phyloP scores from a whole-genome alignment of 1,140 invertebrate genomes.

The Pogonus chalceus region DNA sequence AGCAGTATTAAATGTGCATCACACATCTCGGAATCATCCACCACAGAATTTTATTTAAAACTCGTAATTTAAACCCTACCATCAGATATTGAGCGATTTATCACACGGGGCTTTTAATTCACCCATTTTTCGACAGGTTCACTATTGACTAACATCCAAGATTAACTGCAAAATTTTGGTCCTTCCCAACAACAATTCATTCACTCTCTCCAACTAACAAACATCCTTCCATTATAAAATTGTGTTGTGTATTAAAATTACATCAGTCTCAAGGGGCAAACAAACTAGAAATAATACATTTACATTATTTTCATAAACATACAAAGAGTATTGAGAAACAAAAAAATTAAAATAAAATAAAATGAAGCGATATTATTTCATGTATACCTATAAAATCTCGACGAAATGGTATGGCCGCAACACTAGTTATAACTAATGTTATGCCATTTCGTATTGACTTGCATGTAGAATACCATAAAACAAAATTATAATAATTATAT shows the following conservation, averaged over 20 bases:
- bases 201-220: conserved; percentile 11
- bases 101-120: conserved; percentile 29
- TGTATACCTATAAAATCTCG: conserved; percentile 12
- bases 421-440: conserved; percentile 7
- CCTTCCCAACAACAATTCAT: conserved; percentile 5
- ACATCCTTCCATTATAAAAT: conserved; percentile 25
- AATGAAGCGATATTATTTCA: conserved; percentile 23
- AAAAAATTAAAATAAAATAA: conserved; percentile 8
- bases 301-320: conserved; percentile 13
- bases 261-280: conserved; percentile 35
- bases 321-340: conserved; percentile 27
- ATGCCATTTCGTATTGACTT: background rate
- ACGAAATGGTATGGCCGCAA: background rate
- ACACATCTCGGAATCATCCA: no score
- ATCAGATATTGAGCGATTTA: conserved; percentile 27
- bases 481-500: no score
- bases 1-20: no score
- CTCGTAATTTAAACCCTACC: conserved; percentile 15
- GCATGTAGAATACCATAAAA: background rate
- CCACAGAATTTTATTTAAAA: no score
- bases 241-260: conserved; percentile 27
- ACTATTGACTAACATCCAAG: background rate
- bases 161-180: conserved; percentile 10
- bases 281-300: conserved; percentile 25
- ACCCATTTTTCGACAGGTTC: conserved; percentile 13